Evolutionary conservation across 2,113 vertebrate species (phyloP), one percentile per base, ranked within the genome.

Genomic region (Centropus unirufus): DNA sequence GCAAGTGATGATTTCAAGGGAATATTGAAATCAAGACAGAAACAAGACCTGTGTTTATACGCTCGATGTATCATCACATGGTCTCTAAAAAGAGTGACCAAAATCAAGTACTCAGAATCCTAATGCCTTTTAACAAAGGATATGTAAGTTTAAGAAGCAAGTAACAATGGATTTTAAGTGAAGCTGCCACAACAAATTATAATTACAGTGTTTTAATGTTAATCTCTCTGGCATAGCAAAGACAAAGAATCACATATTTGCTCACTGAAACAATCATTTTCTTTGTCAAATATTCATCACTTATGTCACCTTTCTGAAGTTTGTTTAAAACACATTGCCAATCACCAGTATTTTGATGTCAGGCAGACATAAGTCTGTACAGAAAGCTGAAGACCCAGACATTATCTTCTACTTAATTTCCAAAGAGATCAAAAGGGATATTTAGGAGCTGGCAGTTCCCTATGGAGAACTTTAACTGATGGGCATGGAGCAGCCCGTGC

Each of bases 241-340:
- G 51, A 63, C 59, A 68, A 74, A 51, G 66, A 74, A 78, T 42
- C 39, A 64, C 34, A 34, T 13, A 67, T 14, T 58, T 79, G 8
- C 24, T 87, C 62, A 78, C 15, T 34, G 42, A 93, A 81, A 92
- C 40, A 92, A 72, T 29, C 0, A 57, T 89, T 84, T 87, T 83
- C 64, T 58, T 66, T 95, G 69, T 78, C 44, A 93, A 64, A 89
- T 78, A 87, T 21, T 91, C 74, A 91, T 93, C 61, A 74, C 21
- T 11, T 6, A 52, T 89, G 46, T 57, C 13, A 55, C 49, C 54
- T 58, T 87, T 57, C 36, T 51, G 49, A 66, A 79, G 17, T 57
- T 91, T 34, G 13, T 68, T 93, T 89, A 75, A 87, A 91, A 87
- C 21, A 26, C 9, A 2, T 76, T 95, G 61, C 62, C 18, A 92